These are phyloP conservation scores for Leucoptera coffeella DNA, from an alignment of 2,888 invertebrate species.

Conservation along the genomic window DNA sequence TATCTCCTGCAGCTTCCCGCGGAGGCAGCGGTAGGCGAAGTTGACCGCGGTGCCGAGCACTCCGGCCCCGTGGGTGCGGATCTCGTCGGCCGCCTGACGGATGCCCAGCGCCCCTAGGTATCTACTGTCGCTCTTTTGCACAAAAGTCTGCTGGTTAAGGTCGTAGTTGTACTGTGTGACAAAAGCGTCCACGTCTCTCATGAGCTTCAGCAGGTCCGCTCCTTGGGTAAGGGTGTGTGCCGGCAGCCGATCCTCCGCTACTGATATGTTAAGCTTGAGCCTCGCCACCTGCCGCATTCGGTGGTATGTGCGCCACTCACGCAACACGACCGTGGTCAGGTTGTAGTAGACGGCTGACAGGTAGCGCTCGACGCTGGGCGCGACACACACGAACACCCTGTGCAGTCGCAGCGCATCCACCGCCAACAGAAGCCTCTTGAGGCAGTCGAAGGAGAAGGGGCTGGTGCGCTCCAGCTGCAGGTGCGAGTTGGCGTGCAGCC, in stretches of 20 bases:
- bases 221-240: constrained; percentile 97
- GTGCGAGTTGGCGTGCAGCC: constrained; percentile 89
- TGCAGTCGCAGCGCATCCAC: constrained; percentile 49
- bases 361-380: constrained; percentile 78
- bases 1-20: constrained; percentile 88
- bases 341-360: constrained; percentile 95
- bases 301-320: constrained; percentile 96
- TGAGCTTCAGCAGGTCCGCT: constrained; percentile 92
- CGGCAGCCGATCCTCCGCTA: constrained; percentile 90
- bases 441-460: constrained; percentile 65
- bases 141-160: constrained; percentile 92
- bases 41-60: constrained; percentile 94
- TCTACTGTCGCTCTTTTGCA: constrained; percentile 86
- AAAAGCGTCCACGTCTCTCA: constrained; percentile 93
- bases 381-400: constrained; percentile 56
- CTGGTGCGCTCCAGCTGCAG: constrained; percentile 68
- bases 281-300: constrained; percentile 92
- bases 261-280: constrained; percentile 72
- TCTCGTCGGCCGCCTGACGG: constrained; percentile 91
- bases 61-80: constrained; percentile 93
- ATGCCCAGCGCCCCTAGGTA: constrained; percentile 94
- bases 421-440: constrained; percentile 57
- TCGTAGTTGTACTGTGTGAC: constrained; percentile 92
- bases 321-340: constrained; percentile 91
- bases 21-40: constrained; percentile 88